phyloP scores from a whole-genome alignment of 53 echinoderm and acorn worm genomes.

The Temnopleurus reevesii region DNA sequence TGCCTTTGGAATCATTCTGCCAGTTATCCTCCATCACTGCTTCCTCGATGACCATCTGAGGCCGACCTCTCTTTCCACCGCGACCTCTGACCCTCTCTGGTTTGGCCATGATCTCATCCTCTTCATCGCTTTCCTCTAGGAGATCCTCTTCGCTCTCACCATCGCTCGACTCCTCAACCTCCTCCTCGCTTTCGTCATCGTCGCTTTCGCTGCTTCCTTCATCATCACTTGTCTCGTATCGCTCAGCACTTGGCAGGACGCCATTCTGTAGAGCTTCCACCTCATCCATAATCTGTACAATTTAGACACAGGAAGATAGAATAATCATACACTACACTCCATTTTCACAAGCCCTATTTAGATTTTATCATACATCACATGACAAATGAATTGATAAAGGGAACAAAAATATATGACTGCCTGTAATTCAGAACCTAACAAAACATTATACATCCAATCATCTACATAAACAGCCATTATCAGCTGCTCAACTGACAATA shows the following conservation, averaged over 20 bases:
- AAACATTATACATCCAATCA: too few species aligned
- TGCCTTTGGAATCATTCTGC: conserved; percentile 29
- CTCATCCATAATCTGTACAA: conserved; percentile 48
- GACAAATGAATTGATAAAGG: not conserved
- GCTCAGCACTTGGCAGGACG: conserved; percentile 55
- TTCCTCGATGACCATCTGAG: conserved; percentile 50
- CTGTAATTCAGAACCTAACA: too few species aligned
- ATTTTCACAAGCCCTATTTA: too few species aligned
- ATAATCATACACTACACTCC: too few species aligned
- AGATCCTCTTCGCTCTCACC: conserved; percentile 57
- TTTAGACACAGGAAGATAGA: not conserved
- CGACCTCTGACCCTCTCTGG: conserved; percentile 51
- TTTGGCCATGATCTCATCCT: conserved; percentile 53
- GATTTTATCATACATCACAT: too few species aligned
- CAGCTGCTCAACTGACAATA: too few species aligned
- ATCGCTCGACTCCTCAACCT: conserved; percentile 55
- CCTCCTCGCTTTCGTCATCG: conserved; percentile 58
- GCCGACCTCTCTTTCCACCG: conserved; percentile 25
- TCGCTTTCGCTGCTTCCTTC: conserved; percentile 53
- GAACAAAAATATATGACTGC: not conserved
- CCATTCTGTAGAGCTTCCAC: conserved; percentile 56
- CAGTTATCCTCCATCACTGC: conserved; percentile 52
- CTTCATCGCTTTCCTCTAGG: conserved; percentile 52
- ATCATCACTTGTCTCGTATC: conserved; percentile 56
- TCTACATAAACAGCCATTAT: too few species aligned